These are phyloP conservation scores for Melikaiella ostensackeni DNA, from an alignment of 2,888 invertebrate genomes.

Conservation along the genomic window DNA sequence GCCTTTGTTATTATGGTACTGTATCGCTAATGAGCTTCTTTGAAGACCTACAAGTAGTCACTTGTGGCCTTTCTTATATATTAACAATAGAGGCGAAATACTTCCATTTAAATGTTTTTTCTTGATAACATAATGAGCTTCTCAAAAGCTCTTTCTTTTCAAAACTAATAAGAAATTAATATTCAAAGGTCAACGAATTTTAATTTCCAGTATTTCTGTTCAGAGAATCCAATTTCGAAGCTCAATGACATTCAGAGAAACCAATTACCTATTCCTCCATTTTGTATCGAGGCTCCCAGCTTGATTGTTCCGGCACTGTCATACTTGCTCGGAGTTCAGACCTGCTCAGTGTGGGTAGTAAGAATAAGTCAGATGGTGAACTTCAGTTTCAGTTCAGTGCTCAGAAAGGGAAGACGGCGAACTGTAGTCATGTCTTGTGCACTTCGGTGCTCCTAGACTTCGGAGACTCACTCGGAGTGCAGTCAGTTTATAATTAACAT, in stretches of 20 bases:
- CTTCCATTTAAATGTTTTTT: not conserved
- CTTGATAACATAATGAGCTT: not conserved
- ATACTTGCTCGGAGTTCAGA: too few species aligned
- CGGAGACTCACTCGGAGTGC: not conserved
- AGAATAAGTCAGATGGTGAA: too few species aligned
- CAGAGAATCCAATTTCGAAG: not conserved
- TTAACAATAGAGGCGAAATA: not conserved
- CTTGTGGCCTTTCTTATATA: slow-evolving; percentile 1
- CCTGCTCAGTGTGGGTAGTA: too few species aligned
- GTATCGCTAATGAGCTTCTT: slow-evolving; percentile 13
- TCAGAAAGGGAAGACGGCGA: too few species aligned
- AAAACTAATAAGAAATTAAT: not conserved
- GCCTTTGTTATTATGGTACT: not conserved
- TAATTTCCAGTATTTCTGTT: not conserved
- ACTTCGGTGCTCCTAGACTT: too few species aligned
- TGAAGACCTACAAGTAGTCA: slow-evolving; percentile 2
- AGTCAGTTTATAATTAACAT: slow-evolving; percentile 23
- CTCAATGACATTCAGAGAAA: not conserved
- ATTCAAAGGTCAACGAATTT: not conserved
- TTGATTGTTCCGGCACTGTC: too few species aligned
- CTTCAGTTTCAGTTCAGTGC: too few species aligned
- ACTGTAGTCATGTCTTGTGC: too few species aligned
- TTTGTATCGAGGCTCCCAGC: too few species aligned
- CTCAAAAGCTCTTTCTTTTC: not conserved
- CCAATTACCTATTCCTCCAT: too few species aligned